Conservation (phyloP, 2,797 vertebrate genomes). For the Sebastes hubbsi region DNA sequence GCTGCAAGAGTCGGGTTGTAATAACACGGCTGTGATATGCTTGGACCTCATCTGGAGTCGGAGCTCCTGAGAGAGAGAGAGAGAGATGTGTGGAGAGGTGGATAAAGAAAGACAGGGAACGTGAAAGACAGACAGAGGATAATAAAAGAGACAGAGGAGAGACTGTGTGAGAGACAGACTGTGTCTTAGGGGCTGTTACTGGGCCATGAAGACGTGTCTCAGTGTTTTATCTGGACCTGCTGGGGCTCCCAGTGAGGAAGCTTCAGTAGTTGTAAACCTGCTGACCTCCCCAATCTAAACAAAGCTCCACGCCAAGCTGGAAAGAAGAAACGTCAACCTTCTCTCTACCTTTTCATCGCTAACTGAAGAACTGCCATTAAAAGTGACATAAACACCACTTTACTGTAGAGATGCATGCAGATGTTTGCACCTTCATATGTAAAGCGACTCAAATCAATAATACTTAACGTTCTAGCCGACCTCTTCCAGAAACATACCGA, state of each 20-base stretch:
- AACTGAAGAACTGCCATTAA: background rate
- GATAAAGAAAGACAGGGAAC: constrained; percentile 43
- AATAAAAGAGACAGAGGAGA: constrained; percentile 65
- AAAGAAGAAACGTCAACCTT: constrained; percentile 10
- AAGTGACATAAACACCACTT: background rate
- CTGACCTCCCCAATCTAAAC: constrained; percentile 67
- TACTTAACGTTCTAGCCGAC: background rate
- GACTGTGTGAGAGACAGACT: constrained; percentile 45
- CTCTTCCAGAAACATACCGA: background rate
- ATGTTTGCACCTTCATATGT: background rate
- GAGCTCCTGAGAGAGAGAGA: constrained; percentile 50
- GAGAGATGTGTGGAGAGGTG: constrained; percentile 53
- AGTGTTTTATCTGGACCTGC: constrained; percentile 72
- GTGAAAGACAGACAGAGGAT: constrained; percentile 52
- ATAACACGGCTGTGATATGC: constrained; percentile 75
- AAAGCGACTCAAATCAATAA: background rate
- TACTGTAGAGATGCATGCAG: background rate
- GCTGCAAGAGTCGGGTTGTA: constrained; percentile 61
- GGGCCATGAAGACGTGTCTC: constrained; percentile 55
- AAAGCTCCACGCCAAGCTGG: constrained; percentile 31
- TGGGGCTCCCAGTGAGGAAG: constrained; percentile 53
- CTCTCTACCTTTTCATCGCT: constrained; percentile 10
- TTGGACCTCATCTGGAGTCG: constrained; percentile 69
- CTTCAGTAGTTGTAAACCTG: constrained; percentile 61
- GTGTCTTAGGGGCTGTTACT: constrained; percentile 46